Evolutionary conservation across 2,888 invertebrate genomes (phyloP).

Genomic region (Imbricaverruca yamaguchii): DNA sequence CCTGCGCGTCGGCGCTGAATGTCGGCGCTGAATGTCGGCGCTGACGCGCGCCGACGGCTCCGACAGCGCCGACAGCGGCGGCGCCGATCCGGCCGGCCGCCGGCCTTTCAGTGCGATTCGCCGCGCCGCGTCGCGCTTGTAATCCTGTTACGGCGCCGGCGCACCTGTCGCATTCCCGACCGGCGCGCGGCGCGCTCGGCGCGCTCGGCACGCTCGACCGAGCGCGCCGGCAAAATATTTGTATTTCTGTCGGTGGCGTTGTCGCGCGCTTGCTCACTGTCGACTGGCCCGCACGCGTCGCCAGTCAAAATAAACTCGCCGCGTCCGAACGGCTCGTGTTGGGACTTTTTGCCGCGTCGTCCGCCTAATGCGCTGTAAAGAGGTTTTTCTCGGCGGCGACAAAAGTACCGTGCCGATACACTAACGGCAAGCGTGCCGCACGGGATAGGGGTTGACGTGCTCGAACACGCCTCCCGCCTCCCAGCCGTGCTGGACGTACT

Average conservation of each 20-base stretch:
- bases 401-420: neutral
- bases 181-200: too few species aligned
- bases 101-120: neutral
- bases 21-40: neutral
- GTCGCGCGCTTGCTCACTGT: neutral
- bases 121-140: neutral
- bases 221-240: constrained; percentile 13
- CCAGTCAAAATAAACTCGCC: constrained; percentile 12
- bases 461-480: neutral
- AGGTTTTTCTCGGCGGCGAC: neutral
- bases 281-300: neutral
- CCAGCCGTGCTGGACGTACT: too few species aligned
- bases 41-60: too few species aligned
- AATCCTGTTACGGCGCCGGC: neutral
- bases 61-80: neutral
- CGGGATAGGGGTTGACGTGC: neutral
- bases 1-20: neutral
- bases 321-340: neutral
- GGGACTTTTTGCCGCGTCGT: neutral
- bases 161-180: neutral
- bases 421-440: neutral
- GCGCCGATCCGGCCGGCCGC: neutral
- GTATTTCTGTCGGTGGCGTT: neutral
- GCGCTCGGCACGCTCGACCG: too few species aligned
- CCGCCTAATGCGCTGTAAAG: neutral